These are phyloP conservation scores for Arrhamphus sclerolepis DNA, from an alignment of 2,797 vertebrate genomes.

Conservation along the genomic window DNA sequence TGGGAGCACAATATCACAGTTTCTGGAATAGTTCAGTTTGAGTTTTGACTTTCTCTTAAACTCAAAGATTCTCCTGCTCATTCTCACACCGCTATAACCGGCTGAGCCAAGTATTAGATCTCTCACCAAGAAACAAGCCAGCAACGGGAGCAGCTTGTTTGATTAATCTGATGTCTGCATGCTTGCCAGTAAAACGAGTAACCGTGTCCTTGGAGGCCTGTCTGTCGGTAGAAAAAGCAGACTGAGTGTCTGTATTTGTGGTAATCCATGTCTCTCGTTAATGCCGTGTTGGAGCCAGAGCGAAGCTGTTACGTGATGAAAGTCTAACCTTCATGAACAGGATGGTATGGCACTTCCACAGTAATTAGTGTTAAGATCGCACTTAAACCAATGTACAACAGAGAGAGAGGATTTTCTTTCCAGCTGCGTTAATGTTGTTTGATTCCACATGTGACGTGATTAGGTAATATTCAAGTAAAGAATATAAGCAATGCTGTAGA, in stretches of 20 bases:
- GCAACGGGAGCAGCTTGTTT: constrained; percentile 40
- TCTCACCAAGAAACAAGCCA: constrained; percentile 27
- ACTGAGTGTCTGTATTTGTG: constrained; percentile 62
- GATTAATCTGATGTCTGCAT: constrained; percentile 54
- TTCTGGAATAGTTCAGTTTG: constrained; percentile 38
- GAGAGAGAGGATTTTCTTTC: constrained; percentile 9
- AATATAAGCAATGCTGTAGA: too few relatives aligned
- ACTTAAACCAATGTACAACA: constrained; percentile 14
- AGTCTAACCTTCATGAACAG: constrained; percentile 39
- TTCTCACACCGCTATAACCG: constrained; percentile 20
- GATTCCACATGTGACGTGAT: not conserved
- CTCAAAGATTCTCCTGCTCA: constrained; percentile 23
- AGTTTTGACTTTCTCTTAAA: constrained; percentile 15
- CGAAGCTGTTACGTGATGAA: constrained; percentile 45
- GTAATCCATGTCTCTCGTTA: constrained; percentile 48
- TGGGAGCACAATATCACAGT: constrained; percentile 33
- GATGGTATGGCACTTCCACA: constrained; percentile 32
- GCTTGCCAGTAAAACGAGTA: constrained; percentile 56
- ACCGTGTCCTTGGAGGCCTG: constrained; percentile 48
- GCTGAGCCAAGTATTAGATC: constrained; percentile 41
- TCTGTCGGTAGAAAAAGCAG: constrained; percentile 46
- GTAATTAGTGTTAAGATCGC: constrained; percentile 34
- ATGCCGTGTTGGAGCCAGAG: constrained; percentile 25
- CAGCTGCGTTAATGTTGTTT: not conserved
- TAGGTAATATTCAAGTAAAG: not conserved